phyloP scores from a whole-genome alignment of 2,888 invertebrate species.

The Chymomyza fuscimana region DNA sequence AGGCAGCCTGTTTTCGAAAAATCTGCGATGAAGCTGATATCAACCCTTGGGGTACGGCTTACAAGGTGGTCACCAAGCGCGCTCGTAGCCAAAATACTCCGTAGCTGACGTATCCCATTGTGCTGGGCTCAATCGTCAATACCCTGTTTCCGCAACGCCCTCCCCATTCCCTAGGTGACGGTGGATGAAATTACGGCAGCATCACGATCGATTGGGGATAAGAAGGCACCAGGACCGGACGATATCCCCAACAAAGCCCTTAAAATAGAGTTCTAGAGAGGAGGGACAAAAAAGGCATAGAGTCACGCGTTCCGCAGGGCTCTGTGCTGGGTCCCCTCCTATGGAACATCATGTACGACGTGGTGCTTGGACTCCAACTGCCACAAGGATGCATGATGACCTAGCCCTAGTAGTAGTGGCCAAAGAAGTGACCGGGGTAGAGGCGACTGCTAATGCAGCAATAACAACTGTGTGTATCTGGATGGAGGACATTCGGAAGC shows the following conservation, averaged over 20 bases:
- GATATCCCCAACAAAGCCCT: not conserved
- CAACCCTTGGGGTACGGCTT: constrained; percentile 18
- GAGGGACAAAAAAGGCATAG: not conserved
- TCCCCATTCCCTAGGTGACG: too few species aligned
- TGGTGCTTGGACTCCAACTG: not conserved
- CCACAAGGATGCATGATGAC: not conserved
- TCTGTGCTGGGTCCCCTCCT: not conserved
- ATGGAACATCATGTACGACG: not conserved
- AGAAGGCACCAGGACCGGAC: constrained; percentile 2
- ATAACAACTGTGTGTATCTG: too few species aligned
- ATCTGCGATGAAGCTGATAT: too few species aligned
- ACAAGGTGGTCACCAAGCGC: constrained; percentile 1
- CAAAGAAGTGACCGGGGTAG: too few species aligned
- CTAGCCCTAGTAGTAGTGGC: too few species aligned
- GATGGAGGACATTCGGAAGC: too few species aligned
- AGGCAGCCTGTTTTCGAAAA: too few species aligned
- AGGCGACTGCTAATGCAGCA: too few species aligned
- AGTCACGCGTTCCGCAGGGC: not conserved
- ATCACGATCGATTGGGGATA: not conserved
- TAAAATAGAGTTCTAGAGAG: not conserved
- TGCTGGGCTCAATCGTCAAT: not conserved
- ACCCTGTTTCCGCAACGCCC: too few species aligned
- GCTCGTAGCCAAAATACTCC: not conserved
- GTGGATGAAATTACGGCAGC: not conserved
- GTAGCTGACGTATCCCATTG: not conserved